Evolutionary conservation across 2,888 invertebrate species (phyloP).

Genomic region (Eupeodes luniger): DNA sequence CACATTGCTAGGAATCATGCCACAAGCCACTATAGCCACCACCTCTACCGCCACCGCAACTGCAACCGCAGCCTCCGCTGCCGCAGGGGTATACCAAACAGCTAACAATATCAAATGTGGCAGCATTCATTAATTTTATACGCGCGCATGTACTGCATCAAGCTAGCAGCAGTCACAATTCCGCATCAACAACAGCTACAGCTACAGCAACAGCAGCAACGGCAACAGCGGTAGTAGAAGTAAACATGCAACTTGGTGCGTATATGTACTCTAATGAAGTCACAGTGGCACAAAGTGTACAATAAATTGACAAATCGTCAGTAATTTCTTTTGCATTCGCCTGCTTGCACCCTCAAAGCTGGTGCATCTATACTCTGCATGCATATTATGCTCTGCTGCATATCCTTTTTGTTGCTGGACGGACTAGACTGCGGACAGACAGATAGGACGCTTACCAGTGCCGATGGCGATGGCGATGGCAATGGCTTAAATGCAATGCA

Average conservation of each 20-base stretch:
- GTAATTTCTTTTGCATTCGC: slow-evolving; percentile 68
- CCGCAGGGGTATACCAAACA: slow-evolving; percentile 73
- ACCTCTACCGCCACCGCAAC: background rate
- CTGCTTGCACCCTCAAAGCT: slow-evolving; percentile 47
- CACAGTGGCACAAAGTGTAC: slow-evolving; percentile 75
- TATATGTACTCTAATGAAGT: slow-evolving; percentile 70
- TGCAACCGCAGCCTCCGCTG: background rate
- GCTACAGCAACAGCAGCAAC: background rate
- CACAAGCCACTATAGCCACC: background rate
- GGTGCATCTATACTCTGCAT: background rate
- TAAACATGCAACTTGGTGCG: slow-evolving; percentile 20
- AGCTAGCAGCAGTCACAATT: slow-evolving; percentile 15
- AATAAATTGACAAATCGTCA: slow-evolving; percentile 73
- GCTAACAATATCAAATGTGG: slow-evolving; percentile 78
- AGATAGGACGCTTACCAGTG: background rate
- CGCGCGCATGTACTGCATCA: slow-evolving; percentile 20
- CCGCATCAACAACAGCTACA: background rate
- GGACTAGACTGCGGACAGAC: background rate
- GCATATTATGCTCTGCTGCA: background rate
- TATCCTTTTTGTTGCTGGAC: background rate
- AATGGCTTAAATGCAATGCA: background rate
- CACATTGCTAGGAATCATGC: slow-evolving; percentile 12
- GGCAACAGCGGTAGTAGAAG: background rate
- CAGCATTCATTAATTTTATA: slow-evolving; percentile 81
- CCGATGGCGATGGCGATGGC: too few species aligned